Base-by-base conservation (phyloP, 2,888 invertebrate species). In the Hypomecis punctinalis region DNA sequence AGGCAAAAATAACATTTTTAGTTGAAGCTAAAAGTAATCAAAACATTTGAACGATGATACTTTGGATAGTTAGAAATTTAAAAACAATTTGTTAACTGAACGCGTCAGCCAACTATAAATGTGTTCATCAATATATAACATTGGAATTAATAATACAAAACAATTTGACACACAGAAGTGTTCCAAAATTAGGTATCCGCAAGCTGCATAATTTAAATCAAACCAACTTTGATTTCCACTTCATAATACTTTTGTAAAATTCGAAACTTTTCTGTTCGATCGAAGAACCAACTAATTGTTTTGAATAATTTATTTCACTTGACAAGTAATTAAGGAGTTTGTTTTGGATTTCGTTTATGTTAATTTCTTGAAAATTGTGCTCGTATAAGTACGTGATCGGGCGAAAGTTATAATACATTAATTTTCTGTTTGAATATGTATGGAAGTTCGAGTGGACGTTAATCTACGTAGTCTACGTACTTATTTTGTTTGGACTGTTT, bases 251-350 rank as follows among this genome's bases (percentile, higher is more conserved):
- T 64, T 47, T 48, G 45, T 51, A 58, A 49, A 47, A 45, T 56
- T 54, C 5, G 11, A 60, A 66, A 67, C 61, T 65, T 63, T 65
- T 65, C 61, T 81, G 81, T 83, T 83, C 81, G 78, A 83, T 81
- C 55, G 46, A 65, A 61, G 79, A 46, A 55, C 55, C 23, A 78
- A 72, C 79, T 82, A 83, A 86, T 85, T 88, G 84, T 86, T 84
- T 84, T 82, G 84, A 87, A 87, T 87, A 84, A 86, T 84, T 86
- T 84, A 88, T 86, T 84, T 84, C 78, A 82, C 82, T 85, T 83
- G 81, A 83, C 79, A 84, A 84, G 83, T 86, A 85, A 85, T 85
- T 86, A 83, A 78, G 74, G 82, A 88, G 82, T 88, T 88, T 84
- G 80, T 81, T 81, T 78, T 75, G 76, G 79, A 77, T 81, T 83